Conservation (phyloP, 1,140 invertebrate genomes). For the Plodia interpunctella region DNA sequence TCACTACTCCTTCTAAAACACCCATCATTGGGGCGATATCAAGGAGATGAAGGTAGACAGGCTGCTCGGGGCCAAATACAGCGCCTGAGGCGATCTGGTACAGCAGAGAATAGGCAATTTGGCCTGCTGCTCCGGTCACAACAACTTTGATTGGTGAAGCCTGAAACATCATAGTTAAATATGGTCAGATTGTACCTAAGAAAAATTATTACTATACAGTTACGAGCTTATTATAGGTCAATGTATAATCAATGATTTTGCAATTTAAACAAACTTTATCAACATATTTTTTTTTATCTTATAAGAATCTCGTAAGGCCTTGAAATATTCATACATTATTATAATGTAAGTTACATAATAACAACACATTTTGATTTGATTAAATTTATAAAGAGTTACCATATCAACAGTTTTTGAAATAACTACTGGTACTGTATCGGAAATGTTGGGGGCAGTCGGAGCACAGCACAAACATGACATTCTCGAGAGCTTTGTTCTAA, state of each 20-base stretch:
- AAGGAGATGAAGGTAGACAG: slow-evolving; percentile 92
- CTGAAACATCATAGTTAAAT: slow-evolving; percentile 63
- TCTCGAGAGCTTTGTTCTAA: neutral
- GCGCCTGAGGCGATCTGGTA: slow-evolving; percentile 96
- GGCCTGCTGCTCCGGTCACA: slow-evolving; percentile 98
- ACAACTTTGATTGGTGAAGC: slow-evolving; percentile 93
- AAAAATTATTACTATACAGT: too few species aligned
- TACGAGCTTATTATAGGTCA: too few species aligned
- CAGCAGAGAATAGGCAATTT: slow-evolving; percentile 98
- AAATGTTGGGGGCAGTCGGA: slow-evolving; percentile 1
- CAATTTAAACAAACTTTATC: too few species aligned
- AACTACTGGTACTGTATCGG: slow-evolving; percentile 16
- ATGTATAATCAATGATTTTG: too few species aligned
- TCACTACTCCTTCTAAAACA: slow-evolving; percentile 96
- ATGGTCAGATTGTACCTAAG: neutral
- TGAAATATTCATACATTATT: too few species aligned
- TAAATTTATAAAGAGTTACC: slow-evolving; percentile 19
- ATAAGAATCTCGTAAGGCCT: too few species aligned
- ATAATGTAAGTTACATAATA: too few species aligned
- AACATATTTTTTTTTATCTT: too few species aligned
- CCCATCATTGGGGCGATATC: slow-evolving; percentile 98
- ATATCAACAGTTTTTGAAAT: slow-evolving; percentile 19
- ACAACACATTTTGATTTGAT: too few species aligned
- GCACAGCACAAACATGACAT: slow-evolving; percentile 24
- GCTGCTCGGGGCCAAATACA: slow-evolving; percentile 95